A percentile compares a stretch with the other conserved stretches of the same genome.
Evolutionary conservation across 2,888 invertebrate genomes (phyloP).

Genomic region (Agrotis segetum): DNA sequence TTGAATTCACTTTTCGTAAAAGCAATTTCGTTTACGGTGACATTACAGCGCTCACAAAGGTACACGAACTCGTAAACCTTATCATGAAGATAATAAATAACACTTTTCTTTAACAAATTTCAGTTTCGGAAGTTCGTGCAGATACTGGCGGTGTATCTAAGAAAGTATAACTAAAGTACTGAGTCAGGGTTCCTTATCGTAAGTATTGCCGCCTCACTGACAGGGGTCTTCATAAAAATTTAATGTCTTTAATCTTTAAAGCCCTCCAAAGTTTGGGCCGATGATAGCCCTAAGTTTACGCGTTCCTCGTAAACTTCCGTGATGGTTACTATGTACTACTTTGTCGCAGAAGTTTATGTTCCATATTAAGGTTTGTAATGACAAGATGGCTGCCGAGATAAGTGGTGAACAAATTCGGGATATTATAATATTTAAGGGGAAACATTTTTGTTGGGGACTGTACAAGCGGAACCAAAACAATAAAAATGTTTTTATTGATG

Average conservation of each 20-base stretch:
- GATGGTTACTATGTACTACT: constrained; percentile 71
- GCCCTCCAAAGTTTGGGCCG: constrained; percentile 80
- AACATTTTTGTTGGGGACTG: constrained; percentile 18
- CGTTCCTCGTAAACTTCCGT: constrained; percentile 77
- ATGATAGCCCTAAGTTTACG: constrained; percentile 82
- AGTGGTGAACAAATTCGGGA: constrained; percentile 44
- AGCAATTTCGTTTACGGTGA: constrained; percentile 59
- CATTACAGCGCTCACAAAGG: constrained; percentile 57
- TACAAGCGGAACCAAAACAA: constrained; percentile 35
- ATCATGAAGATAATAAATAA: constrained; percentile 66
- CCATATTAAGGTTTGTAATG: constrained; percentile 55
- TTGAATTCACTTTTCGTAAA: constrained; percentile 59
- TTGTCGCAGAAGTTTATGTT: constrained; percentile 71
- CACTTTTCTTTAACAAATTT: constrained; percentile 69
- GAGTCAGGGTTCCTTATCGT: constrained; percentile 78
- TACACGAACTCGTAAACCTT: constrained; percentile 64
- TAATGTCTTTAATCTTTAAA: constrained; percentile 87
- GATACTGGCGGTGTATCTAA: constrained; percentile 67
- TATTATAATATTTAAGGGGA: constrained; percentile 22
- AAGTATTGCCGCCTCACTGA: constrained; percentile 77
- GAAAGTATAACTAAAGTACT: constrained; percentile 72
- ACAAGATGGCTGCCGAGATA: constrained; percentile 42
- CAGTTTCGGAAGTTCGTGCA: constrained; percentile 66
- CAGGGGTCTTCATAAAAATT: constrained; percentile 86
- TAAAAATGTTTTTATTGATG: constrained; percentile 41